A percentile compares a stretch with the other conserved stretches of the same genome.
Conservation (phyloP, 2,888 invertebrate genomes). For the Cremastobaeus sp. region DNA sequence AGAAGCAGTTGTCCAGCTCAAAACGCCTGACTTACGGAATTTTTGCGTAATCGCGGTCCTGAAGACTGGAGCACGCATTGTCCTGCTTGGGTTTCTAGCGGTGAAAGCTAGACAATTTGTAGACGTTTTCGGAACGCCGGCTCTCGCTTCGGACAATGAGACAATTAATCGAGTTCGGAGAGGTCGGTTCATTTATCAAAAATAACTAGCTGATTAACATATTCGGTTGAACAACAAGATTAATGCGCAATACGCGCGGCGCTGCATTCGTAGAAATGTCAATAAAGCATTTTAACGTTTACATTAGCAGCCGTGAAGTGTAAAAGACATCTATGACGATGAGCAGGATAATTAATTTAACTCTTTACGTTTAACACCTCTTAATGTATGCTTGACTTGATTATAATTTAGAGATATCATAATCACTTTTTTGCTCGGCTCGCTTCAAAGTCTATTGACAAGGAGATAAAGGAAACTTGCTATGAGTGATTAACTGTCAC, state of each 20-base stretch:
- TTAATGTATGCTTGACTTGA: constrained; percentile 5
- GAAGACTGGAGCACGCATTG: no score
- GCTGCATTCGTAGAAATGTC: constrained; percentile 39
- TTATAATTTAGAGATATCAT: constrained; percentile 17
- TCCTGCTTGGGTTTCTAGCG: no score
- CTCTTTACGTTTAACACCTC: constrained; percentile 12
- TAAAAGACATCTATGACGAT: constrained; percentile 10
- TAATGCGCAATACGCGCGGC: constrained; percentile 23
- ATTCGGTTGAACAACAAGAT: constrained; percentile 23
- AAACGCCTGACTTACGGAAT: no score
- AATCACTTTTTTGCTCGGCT: background rate
- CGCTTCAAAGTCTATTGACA: background rate
- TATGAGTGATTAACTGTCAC: no score
- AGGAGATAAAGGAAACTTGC: no score
- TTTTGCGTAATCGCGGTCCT: no score
- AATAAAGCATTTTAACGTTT: constrained; percentile 45
- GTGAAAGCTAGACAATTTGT: no score
- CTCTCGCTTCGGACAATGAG: no score
- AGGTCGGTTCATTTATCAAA: constrained; percentile 28
- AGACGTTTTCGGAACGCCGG: no score
- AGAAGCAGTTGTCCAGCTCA: no score
- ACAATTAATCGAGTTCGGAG: constrained; percentile 17
- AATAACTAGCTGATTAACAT: constrained; percentile 28
- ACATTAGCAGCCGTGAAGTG: constrained; percentile 40
- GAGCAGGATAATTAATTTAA: constrained; percentile 36